These are phyloP conservation scores for Piprites chloris DNA, from an alignment of 2,113 vertebrate species.

Conservation along the genomic window DNA sequence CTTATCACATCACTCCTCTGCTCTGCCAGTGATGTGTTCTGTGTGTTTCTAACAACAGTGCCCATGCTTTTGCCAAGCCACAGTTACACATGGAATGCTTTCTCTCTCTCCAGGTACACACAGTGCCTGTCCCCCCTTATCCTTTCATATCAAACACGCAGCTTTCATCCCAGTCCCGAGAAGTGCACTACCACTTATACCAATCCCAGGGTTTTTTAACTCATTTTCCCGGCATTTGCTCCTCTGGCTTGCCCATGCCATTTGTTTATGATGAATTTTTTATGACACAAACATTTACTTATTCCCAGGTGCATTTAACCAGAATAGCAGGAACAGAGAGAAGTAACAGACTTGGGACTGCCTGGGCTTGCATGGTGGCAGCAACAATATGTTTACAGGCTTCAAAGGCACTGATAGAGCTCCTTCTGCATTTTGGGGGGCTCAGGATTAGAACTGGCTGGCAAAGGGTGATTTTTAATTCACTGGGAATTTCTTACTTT, in stretches of 20 bases:
- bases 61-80: constrained; percentile 46
- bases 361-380: constrained; percentile 57
- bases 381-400: neutral
- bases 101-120: constrained; percentile 1
- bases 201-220: constrained; percentile 27
- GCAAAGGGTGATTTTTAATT: neutral
- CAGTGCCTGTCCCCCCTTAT: neutral
- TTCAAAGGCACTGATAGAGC: constrained; percentile 50
- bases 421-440: neutral
- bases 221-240: constrained; percentile 39
- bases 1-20: constrained; percentile 55
- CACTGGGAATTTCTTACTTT: neutral
- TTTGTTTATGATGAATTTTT: constrained; percentile 58
- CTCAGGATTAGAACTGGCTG: neutral
- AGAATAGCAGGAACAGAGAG: constrained; percentile 63
- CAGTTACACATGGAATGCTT: constrained; percentile 37
- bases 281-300: constrained; percentile 55
- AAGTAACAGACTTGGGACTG: constrained; percentile 48
- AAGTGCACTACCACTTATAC: neutral
- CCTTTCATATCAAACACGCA: neutral
- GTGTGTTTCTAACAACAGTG: constrained; percentile 36
- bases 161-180: constrained; percentile 5
- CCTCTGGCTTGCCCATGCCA: constrained; percentile 21
- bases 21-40: constrained; percentile 17
- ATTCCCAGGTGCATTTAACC: constrained; percentile 66